Percentiles rank a stretch among this genome's conserved stretches.
phyloP scores from a whole-genome alignment of 2,113 vertebrate genomes.

The Thamnophis sirtalis region DNA sequence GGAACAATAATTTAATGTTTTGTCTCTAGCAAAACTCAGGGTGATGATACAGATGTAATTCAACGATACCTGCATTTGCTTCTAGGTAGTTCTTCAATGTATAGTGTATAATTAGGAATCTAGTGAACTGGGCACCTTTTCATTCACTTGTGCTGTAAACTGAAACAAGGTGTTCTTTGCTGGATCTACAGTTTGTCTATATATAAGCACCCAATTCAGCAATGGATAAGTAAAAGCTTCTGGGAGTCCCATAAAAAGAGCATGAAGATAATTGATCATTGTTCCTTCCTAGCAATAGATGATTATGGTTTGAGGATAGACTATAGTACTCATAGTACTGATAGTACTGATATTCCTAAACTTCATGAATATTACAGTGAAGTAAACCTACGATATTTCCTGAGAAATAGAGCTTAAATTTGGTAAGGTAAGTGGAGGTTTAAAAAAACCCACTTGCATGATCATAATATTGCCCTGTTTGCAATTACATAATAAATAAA shows the following conservation, averaged over 20 bases:
- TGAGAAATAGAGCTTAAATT: neutral
- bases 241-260: neutral
- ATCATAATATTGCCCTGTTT: neutral
- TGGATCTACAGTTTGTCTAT: neutral
- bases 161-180: neutral
- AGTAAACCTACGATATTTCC: neutral
- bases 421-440: neutral
- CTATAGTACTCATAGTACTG: neutral
- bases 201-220: neutral
- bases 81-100: neutral
- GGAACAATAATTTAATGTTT: neutral
- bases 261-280: neutral
- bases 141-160: neutral
- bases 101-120: neutral
- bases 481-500: neutral
- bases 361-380: neutral
- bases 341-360: neutral
- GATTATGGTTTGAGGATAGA: neutral
- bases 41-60: no score
- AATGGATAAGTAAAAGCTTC: neutral
- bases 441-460: neutral
- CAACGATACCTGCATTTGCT: neutral
- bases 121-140: neutral
- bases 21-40: neutral
- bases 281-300: neutral